These are phyloP conservation scores for Gortyna flavago DNA, from an alignment of 2,888 invertebrate genomes.

Conservation along the genomic window DNA sequence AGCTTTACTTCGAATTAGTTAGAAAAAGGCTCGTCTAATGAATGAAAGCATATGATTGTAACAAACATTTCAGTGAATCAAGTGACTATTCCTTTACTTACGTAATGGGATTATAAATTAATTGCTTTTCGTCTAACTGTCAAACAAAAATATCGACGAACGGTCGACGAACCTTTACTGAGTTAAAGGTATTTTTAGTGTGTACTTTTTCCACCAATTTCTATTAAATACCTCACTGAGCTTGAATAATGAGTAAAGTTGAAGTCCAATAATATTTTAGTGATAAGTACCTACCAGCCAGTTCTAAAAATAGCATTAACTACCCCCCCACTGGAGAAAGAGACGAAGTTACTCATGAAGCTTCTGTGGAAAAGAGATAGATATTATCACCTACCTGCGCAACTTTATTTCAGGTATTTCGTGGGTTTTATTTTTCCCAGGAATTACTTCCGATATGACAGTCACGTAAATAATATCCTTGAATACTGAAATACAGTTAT, in stretches of 20 bases:
- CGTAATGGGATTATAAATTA: constrained; percentile 33
- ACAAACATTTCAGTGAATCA: constrained; percentile 1
- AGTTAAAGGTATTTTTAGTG: constrained; percentile 20
- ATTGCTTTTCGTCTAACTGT: constrained; percentile 35
- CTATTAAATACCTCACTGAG: constrained; percentile 45
- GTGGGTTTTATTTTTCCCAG: constrained; percentile 28
- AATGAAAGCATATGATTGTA: constrained; percentile 3
- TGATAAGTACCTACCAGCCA: constrained; percentile 65
- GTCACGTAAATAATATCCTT: constrained; percentile 8
- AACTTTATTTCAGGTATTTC: constrained; percentile 44
- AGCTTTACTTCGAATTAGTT: neutral
- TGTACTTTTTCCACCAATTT: constrained; percentile 10
- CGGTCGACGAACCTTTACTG: constrained; percentile 6
- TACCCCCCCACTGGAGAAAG: constrained; percentile 70
- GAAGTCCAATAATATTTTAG: constrained; percentile 57
- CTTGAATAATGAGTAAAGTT: constrained; percentile 48
- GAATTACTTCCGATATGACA: constrained; percentile 45
- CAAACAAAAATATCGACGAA: constrained; percentile 11
- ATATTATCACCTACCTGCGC: constrained; percentile 38
- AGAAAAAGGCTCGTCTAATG: neutral
- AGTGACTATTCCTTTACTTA: constrained; percentile 20
- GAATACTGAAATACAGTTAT: neutral
- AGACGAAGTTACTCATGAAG: constrained; percentile 54
- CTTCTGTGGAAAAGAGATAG: constrained; percentile 40
- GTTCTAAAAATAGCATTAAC: constrained; percentile 78